Evolutionary conservation across 2,797 vertebrate species (phyloP).

Genomic region (Tragelaphus oryx): DNA sequence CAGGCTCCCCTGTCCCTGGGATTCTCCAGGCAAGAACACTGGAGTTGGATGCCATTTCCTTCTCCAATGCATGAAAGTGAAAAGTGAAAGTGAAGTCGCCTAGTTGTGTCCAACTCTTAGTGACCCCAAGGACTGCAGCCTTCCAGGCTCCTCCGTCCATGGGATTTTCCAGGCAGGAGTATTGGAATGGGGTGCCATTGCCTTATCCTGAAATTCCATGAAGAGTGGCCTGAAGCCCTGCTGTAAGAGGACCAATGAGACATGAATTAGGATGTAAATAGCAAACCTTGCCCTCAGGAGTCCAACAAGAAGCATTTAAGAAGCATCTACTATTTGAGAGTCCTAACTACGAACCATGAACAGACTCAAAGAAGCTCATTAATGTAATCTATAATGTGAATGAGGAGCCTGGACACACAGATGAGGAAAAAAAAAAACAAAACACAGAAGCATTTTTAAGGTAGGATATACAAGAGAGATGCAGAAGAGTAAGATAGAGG

Average conservation of each 20-base stretch:
- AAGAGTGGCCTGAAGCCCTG: neutral
- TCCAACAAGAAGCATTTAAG: neutral
- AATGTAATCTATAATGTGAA: neutral
- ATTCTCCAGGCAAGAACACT: no score
- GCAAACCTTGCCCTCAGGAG: neutral
- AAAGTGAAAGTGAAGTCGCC: no score
- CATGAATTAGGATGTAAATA: neutral
- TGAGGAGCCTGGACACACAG: neutral
- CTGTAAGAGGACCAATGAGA: neutral
- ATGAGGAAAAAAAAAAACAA: neutral
- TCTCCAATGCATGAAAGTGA: no score
- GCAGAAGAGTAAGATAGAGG: neutral
- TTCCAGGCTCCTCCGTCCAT: no score
- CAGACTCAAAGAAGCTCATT: neutral
- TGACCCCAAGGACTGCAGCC: no score
- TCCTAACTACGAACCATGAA: neutral
- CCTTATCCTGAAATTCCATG: neutral
- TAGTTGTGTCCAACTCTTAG: no score
- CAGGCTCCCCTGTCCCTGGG: no score
- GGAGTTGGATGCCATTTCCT: no score
- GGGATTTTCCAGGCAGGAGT: no score
- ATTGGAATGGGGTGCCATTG: no score
- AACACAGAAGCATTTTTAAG: neutral
- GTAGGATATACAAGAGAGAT: neutral
- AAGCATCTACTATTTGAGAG: slow-evolving; percentile 15